Base-by-base conservation (phyloP, 2,888 invertebrate species). In the Microdon myrmicae region DNA sequence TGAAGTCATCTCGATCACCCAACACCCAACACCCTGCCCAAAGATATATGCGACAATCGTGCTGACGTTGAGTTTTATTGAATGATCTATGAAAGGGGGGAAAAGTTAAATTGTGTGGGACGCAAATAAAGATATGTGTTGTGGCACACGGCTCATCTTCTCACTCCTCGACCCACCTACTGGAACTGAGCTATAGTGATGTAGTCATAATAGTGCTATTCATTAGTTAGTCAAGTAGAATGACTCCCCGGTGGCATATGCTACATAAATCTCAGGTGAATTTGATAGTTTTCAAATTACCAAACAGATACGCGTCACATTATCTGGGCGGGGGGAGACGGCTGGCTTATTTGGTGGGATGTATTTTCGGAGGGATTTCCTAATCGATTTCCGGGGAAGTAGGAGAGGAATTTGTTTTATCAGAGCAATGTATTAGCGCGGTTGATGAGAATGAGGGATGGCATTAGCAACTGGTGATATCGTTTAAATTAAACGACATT, bases 191-290 rank as follows among this genome's bases (percentile, higher is more conserved):
- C 14, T 41, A 32, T 39, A 55, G 49, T 55, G 60, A 37, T 43
- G 51, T 31, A 25, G 64, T 58, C 64, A 38, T 64, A 45, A 53
- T 58, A 58, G 34, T 37, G 16, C 47, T 43, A 64, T 64, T 58
- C 51, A 64, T 64, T 64, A 22, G 56, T 39, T 39, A 37, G 54
- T 22, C 20, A 14, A 26, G 25, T 9, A 32, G 17, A 14, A 10
- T 9, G 12, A 6, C 26, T 31, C 26, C 16, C 38, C 22, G 9
- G 19, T 20, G 44, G 49, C 31, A 48, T 10, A 39, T 39, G 25
- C 26, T 35, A 47, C 47, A 58, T 53, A 58, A 53, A 53, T 58
- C 43, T 64, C 64, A 64, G 64, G 64, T 64, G 64, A 58, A 64
- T 64, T 53, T 43, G 44, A 56, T 45, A 17, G 22, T 38, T 35